Percentiles rank a stretch among this genome's conserved stretches.
Conservation (phyloP, 2,797 vertebrate species). For the Brotogeris chrysoptera region DNA sequence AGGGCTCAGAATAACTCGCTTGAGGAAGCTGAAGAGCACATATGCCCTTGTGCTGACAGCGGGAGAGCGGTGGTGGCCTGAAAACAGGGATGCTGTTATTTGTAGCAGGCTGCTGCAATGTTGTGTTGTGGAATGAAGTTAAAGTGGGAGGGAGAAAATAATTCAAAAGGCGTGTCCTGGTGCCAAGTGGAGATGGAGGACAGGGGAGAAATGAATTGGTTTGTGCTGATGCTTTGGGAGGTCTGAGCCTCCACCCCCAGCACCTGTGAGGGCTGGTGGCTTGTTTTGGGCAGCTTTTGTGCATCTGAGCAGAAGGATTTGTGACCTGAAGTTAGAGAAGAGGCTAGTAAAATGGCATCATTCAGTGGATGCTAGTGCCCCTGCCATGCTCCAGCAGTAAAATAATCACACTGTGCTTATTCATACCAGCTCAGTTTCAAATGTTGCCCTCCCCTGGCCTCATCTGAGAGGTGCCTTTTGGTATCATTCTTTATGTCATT, state of each 20-base stretch:
- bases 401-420: fast-evolving
- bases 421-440: background rate
- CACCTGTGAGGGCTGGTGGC: background rate
- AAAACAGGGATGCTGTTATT: background rate
- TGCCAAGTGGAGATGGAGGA: background rate
- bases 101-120: background rate
- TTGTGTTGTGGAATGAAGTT: background rate
- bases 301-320: background rate
- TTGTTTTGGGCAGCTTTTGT: background rate
- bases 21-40: constrained; percentile 18
- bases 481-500: background rate
- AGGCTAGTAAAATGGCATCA: background rate
- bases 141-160: background rate
- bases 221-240: background rate
- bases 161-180: background rate
- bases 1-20: constrained; percentile 14
- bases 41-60: constrained; percentile 13
- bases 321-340: background rate
- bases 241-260: background rate
- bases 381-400: background rate
- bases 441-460: background rate
- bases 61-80: background rate
- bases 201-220: background rate
- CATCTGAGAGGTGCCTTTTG: background rate
- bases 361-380: background rate